phyloP scores from a whole-genome alignment of 2,797 vertebrate species.

The Karalla daura region DNA sequence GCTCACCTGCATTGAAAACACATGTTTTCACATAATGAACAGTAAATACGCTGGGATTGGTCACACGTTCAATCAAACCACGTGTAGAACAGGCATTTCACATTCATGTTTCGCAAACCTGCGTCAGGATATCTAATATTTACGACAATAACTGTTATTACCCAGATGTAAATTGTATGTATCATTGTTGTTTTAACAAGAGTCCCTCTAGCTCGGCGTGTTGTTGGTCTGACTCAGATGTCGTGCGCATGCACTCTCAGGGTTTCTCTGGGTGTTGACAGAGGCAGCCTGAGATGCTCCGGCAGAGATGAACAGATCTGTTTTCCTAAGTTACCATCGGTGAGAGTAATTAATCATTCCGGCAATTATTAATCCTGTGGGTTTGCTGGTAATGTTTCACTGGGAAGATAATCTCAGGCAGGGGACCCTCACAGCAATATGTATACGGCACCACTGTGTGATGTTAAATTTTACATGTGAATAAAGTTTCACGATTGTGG shows the following conservation, averaged over 20 bases:
- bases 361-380: conserved; percentile 64
- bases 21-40: not conserved
- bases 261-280: conserved; percentile 55
- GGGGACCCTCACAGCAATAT: conserved; percentile 14
- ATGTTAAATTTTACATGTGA: conserved; percentile 2
- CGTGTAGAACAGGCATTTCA: too few relatives aligned
- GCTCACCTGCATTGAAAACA: not conserved
- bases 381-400: conserved; percentile 53
- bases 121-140: not conserved
- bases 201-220: conserved; percentile 11
- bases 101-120: not conserved
- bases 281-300: conserved; percentile 60
- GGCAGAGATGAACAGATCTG: conserved; percentile 59
- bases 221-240: not conserved
- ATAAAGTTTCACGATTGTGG: not conserved
- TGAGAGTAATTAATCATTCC: conserved; percentile 72
- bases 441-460: not conserved
- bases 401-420: conserved; percentile 31
- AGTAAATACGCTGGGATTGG: not conserved
- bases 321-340: conserved; percentile 50
- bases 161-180: not conserved
- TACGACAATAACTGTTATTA: not conserved
- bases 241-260: conserved; percentile 9
- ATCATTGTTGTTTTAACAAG: conserved; percentile 6
- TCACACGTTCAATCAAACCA: not conserved